These are phyloP conservation scores for Coptotermes formosanus DNA, from an alignment of 1,140 invertebrate species.

Conservation along the genomic window DNA sequence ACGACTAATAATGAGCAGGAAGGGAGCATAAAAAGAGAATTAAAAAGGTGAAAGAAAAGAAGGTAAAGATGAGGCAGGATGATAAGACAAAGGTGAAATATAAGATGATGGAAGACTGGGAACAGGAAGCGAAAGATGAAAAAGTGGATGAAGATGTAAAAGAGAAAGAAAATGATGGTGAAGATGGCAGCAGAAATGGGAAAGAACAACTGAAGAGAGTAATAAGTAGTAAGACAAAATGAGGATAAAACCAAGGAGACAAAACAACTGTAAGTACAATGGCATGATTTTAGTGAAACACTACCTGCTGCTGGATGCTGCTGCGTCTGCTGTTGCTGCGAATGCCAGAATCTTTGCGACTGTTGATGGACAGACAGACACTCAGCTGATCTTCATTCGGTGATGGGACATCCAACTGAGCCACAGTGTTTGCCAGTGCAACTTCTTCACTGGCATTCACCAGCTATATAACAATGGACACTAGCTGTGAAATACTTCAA, in stretches of 20 bases:
- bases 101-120: too few relatives aligned
- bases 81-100: too few relatives aligned
- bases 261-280: background rate
- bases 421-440: background rate
- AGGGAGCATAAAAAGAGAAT: too few relatives aligned
- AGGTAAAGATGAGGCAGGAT: too few relatives aligned
- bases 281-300: background rate
- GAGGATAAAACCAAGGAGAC: background rate
- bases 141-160: too few relatives aligned
- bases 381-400: slow-evolving; percentile 61
- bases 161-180: too few relatives aligned
- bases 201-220: background rate
- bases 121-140: too few relatives aligned
- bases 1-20: too few relatives aligned
- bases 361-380: slow-evolving; percentile 72
- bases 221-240: background rate
- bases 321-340: slow-evolving; percentile 78
- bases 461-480: background rate
- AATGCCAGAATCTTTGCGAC: slow-evolving; percentile 84
- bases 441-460: slow-evolving; percentile 6
- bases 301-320: slow-evolving; percentile 80
- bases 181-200: background rate
- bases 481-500: background rate
- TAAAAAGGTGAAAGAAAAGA: too few relatives aligned
- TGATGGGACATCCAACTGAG: slow-evolving; percentile 26